phyloP scores from a whole-genome alignment of 2,113 vertebrate species.

The Dasyprocta punctata region DNA sequence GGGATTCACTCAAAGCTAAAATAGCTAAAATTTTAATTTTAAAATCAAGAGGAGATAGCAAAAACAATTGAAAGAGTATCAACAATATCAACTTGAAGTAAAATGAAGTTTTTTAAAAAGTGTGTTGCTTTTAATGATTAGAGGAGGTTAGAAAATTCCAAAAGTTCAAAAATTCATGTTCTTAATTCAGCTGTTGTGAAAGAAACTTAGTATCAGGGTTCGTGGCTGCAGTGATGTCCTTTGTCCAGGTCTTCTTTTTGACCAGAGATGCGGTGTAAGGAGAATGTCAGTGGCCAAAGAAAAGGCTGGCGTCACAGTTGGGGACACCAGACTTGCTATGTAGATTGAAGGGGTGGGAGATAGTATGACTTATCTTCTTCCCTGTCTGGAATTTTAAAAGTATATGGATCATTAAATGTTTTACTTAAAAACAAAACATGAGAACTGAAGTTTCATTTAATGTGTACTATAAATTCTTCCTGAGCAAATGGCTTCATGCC shows the following conservation, averaged over 20 bases:
- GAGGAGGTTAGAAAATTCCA: neutral
- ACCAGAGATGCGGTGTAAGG: neutral
- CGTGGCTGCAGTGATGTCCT: neutral
- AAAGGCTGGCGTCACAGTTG: neutral
- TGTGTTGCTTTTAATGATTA: conserved; percentile 3
- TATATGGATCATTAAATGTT: neutral
- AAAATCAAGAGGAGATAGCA: neutral
- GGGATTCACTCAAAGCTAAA: neutral
- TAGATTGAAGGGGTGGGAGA: neutral
- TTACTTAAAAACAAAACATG: conserved; percentile 22
- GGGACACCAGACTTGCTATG: neutral
- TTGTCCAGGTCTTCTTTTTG: neutral
- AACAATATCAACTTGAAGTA: neutral
- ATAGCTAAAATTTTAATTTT: neutral
- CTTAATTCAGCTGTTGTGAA: neutral
- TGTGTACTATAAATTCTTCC: neutral
- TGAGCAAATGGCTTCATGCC: neutral
- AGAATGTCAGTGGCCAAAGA: neutral
- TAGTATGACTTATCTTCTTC: neutral
- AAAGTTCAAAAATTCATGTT: neutral
- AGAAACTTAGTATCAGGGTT: neutral
- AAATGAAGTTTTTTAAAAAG: neutral
- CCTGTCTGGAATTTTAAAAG: neutral
- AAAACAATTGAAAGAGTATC: neutral
- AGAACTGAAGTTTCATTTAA: neutral